These are phyloP conservation scores for Eunapius fragilis DNA, from an alignment of 37 sponge, comb jelly and placozoan genomes.

Conservation along the genomic window DNA sequence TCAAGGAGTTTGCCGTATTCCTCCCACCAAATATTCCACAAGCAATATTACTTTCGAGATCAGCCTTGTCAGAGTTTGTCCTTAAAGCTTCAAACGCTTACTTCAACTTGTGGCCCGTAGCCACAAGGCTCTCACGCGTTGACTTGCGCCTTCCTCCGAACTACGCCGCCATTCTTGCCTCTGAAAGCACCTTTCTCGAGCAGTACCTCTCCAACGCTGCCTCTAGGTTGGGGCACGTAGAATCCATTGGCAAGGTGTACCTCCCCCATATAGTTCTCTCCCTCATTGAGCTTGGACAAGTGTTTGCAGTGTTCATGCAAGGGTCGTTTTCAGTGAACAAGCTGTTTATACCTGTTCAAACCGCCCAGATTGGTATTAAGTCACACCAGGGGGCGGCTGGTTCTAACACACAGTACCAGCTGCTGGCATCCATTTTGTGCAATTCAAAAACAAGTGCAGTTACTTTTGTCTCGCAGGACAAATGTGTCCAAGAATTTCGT, in stretches of 20 bases:
- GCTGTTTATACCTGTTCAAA: conserved; percentile 6
- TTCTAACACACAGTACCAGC: conserved; percentile 6
- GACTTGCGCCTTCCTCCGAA: conserved; percentile 29
- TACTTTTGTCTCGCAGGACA: conserved; percentile 30
- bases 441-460: background rate
- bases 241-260: conserved; percentile 24
- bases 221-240: conserved; percentile 4
- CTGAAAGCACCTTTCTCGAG: background rate
- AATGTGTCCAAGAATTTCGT: conserved; percentile 4
- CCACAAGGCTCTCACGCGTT: conserved; percentile 2
- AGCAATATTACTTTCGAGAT: background rate
- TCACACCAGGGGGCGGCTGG: background rate
- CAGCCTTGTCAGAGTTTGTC: conserved; percentile 24
- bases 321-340: background rate
- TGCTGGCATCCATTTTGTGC: background rate
- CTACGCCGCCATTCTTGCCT: conserved; percentile 1
- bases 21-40: conserved; percentile 25
- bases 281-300: background rate
- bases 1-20: conserved; percentile 27
- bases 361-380: background rate
- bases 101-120: conserved; percentile 31
- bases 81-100: conserved; percentile 18
- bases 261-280: conserved; percentile 14
- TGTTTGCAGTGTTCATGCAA: background rate
- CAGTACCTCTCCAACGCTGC: background rate